Evolutionary conservation across 2,113 vertebrate species (phyloP), one percentile per base, ranked within the genome.

Genomic region (Craseonycteris thonglongyai): DNA sequence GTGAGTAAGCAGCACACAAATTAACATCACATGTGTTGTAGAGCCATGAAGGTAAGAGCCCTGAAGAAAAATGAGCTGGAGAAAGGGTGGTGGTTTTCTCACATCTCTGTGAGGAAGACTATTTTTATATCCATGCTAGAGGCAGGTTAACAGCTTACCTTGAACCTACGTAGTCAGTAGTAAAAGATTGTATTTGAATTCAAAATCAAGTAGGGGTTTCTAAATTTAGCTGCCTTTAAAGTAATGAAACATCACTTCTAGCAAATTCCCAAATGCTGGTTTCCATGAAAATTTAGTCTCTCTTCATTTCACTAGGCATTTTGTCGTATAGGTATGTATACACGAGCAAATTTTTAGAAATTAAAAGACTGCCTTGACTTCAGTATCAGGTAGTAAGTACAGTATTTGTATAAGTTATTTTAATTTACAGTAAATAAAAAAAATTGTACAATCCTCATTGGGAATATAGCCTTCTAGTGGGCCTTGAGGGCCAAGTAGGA

Each of bases 11-110:
- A 19, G 0, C 0, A 19, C 11, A 12, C 42, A 63, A 18, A 21
- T 22, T 21, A 18, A 16, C 35, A 3, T 11, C 33, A 14, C 69
- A 0, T 15, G 0, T 24, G 33, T 28, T 0, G 12, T 2, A 35
- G 59, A 7, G 78, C 14, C 15, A 3, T 2, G 76, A 26, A 40
- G 66, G 12, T 8, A 9, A 38, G 28, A 79, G 85, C 58, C 21
- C 2, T 6, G 24, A 54, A 11, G 33, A 6, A 47, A 10, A 51
- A 26, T 21, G 14, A 58, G 30, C 24, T 6, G 6, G 75, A 33
- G n/a, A 12, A 15, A 13, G 33, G 19, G 6, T 18, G 1, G n/a
- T n/a, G 1, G 6, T 45, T 54, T 74, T 56, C 84, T n/a, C 68
- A 13, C 18, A 30, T 1, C n/a, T 22, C 54, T 12, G 0, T 16